Base-by-base conservation (phyloP, 2,888 invertebrate species). In the Spialia ferax region DNA sequence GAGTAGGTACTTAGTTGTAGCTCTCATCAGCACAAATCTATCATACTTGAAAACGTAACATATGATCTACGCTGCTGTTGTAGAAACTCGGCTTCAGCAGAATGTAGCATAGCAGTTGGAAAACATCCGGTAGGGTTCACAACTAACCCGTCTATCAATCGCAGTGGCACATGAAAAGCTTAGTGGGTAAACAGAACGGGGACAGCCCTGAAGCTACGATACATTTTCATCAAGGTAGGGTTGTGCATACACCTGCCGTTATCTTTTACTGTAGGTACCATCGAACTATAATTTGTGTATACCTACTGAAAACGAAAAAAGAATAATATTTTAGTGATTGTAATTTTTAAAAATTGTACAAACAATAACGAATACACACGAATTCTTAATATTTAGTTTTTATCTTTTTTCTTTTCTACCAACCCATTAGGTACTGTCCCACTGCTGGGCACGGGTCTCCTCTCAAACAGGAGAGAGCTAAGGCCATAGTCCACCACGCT, bases 161-260 rank as follows among this genome's bases (percentile, higher is more conserved):
- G 15, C 38, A 38, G 38, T 38, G 38, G 38, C 38, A n/a, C 38
- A 38, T 38, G 38, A 38, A 38, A 38, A 15, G n/a, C 38, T 38
- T 38, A 38, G 2, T 38, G 38, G 0, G 13, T 38, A 13, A 38
- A 38, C 38, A 38, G 1, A 38, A n/a, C 13, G n/a, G 1, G 42
- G n/a, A 7, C 42, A 42, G n/a, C 42, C 42, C 42, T 42, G 15
- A 4, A 15, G 42, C 42, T 4, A 1, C 42, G 42, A 42, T 42
- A 42, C 42, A 42, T 42, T 42, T 22, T 50, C 22, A 20, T 22
- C 50, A 2, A 0, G 15, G n/a, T 50, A 64, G 64, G 64, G 64
- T 50, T 64, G 64, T 15, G n/a, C 50, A 50, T 35, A 64, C 54
- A 45, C 3, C 2, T 38, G 4, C 15, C 42, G n/a, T 15, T 15